These are phyloP conservation scores for Trachelus tabidus DNA, from an alignment of 2,888 invertebrate genomes.

Conservation along the genomic window DNA sequence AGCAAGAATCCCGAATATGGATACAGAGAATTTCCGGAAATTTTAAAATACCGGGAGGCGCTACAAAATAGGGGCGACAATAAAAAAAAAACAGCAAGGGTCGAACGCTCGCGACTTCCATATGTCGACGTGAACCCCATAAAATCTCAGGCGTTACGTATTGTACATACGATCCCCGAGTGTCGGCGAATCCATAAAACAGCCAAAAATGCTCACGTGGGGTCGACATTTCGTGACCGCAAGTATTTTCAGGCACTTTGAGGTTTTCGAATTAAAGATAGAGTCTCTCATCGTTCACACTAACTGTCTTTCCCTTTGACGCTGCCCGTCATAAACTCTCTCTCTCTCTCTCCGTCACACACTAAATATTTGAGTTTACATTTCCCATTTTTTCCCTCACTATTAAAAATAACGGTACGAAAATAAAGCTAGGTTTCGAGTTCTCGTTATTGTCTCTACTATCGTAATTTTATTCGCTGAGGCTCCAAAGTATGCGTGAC, in stretches of 20 bases:
- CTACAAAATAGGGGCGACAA: too few species aligned
- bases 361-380: constrained; percentile 8
- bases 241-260: constrained; percentile 20
- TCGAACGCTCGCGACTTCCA: constrained; percentile 7
- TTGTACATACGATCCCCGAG: too few species aligned
- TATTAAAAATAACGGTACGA: constrained; percentile 14
- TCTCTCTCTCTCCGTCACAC: background rate
- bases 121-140: constrained; percentile 14
- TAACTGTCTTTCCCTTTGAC: background rate
- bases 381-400: background rate
- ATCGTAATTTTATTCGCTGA: constrained; percentile 15
- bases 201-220: constrained; percentile 11
- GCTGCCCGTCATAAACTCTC: background rate
- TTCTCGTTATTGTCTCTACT: constrained; percentile 10
- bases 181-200: constrained; percentile 17
- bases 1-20: too few species aligned
- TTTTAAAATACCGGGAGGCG: too few species aligned
- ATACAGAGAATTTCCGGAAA: too few species aligned
- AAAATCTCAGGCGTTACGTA: too few species aligned
- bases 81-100: too few species aligned
- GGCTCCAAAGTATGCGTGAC: constrained; percentile 17
- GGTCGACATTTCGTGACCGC: constrained; percentile 16
- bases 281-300: background rate
- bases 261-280: constrained; percentile 10
- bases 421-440: background rate